phyloP scores from a whole-genome alignment of 2,797 vertebrate genomes.

The Lacerta agilis region DNA sequence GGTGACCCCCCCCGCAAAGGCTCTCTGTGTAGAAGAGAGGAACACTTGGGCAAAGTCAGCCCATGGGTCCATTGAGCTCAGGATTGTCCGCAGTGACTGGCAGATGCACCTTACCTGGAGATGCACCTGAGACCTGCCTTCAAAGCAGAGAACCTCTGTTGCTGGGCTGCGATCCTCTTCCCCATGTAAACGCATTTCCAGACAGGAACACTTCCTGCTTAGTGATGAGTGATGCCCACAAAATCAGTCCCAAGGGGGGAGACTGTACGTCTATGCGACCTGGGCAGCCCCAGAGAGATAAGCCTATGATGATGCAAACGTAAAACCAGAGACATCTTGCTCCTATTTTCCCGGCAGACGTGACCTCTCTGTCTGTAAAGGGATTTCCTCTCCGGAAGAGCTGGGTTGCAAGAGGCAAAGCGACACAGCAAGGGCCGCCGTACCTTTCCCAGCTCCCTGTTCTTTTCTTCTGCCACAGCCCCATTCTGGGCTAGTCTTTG shows the following conservation, averaged over 20 bases:
- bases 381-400: too few species aligned
- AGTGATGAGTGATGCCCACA: not conserved
- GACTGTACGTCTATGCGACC: too few species aligned
- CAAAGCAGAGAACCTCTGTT: not conserved
- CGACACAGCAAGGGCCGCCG: not conserved
- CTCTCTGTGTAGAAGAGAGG: not conserved
- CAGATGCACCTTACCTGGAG: not conserved
- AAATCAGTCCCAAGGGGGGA: too few species aligned
- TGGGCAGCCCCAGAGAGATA: too few species aligned
- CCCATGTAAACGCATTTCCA: not conserved
- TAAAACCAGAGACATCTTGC: not conserved
- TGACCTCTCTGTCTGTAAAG: too few species aligned
- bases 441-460: not conserved
- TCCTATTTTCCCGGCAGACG: not conserved
- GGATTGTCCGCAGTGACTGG: not conserved
- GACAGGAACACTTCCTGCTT: not conserved
- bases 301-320: not conserved
- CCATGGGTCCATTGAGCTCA: not conserved
- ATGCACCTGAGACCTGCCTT: not conserved
- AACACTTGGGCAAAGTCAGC: too few species aligned
- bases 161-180: not conserved
- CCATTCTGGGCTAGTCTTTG: not conserved
- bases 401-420: not conserved
- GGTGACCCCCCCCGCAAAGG: not conserved
- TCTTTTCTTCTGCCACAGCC: not conserved